These are phyloP conservation scores for Cyprinodon diabolis DNA, from an alignment of 2,797 vertebrate species.

Conservation along the genomic window DNA sequence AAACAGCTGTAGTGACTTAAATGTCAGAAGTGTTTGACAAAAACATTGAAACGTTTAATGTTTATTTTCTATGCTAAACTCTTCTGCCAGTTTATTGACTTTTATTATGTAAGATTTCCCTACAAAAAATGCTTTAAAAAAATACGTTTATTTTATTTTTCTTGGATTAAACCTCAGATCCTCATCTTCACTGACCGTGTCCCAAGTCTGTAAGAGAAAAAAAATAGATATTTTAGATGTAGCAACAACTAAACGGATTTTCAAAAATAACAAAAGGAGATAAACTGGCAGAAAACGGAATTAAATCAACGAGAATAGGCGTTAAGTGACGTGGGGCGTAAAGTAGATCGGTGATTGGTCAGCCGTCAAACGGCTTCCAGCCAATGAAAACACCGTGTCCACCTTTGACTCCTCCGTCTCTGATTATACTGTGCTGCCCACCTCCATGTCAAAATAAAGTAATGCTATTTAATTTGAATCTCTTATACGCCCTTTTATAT, in stretches of 20 bases:
- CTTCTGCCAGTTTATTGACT: neutral
- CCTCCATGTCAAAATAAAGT: neutral
- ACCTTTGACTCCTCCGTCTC: neutral
- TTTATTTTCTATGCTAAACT: neutral
- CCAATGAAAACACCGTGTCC: neutral
- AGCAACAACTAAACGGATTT: too few species aligned
- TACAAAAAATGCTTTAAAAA: neutral
- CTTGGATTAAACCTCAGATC: neutral
- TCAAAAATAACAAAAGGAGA: too few species aligned
- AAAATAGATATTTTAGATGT: neutral
- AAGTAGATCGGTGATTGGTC: neutral
- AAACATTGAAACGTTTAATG: neutral
- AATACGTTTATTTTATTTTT: neutral
- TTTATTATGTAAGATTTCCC: neutral
- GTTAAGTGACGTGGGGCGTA: too few species aligned
- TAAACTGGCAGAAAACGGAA: too few species aligned
- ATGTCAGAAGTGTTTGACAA: neutral
- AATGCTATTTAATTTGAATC: neutral
- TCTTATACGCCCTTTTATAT: too few species aligned
- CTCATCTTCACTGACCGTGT: neutral
- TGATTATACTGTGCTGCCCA: neutral
- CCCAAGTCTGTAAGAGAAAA: neutral
- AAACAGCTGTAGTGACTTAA: too few species aligned
- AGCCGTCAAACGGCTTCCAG: neutral
- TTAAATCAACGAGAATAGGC: too few species aligned